Conservation (phyloP, 2,888 invertebrate species). For the Noctua janthe region DNA sequence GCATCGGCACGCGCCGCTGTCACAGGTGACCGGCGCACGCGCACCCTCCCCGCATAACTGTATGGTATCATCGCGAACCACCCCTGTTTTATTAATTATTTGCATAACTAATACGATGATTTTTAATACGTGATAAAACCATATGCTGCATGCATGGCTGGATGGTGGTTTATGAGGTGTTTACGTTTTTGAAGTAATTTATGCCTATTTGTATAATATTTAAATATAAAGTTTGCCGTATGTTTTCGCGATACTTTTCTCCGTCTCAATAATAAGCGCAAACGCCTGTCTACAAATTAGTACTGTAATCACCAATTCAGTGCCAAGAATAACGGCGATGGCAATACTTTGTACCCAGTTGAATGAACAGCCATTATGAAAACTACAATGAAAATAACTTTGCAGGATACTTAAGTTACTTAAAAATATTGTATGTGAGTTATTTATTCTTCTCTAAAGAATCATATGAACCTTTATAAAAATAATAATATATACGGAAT, state of each 20-base stretch:
- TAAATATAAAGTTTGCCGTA: background rate
- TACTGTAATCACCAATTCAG: background rate
- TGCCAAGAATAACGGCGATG: background rate
- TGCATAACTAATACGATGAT: constrained; percentile 89
- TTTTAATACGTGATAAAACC: constrained; percentile 78
- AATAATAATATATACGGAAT: constrained; percentile 10
- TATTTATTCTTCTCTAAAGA: background rate
- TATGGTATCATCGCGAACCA: constrained; percentile 67
- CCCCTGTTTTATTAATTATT: constrained; percentile 79
- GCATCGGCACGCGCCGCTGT: constrained; percentile 72
- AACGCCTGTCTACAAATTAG: background rate
- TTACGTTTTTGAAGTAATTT: constrained; percentile 10
- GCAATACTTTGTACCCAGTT: background rate
- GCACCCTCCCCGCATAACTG: constrained; percentile 67
- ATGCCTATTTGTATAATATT: background rate
- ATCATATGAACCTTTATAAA: background rate
- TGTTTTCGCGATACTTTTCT: background rate
- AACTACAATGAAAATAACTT: background rate
- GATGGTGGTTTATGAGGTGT: constrained; percentile 27
- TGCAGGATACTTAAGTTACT: background rate
- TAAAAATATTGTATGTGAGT: background rate
- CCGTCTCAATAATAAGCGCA: background rate
- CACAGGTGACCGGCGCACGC: constrained; percentile 66
- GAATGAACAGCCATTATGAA: background rate
- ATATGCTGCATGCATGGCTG: constrained; percentile 73